Conservation (phyloP, 2,797 vertebrate species). For the Gobionotothen gibberifrons region DNA sequence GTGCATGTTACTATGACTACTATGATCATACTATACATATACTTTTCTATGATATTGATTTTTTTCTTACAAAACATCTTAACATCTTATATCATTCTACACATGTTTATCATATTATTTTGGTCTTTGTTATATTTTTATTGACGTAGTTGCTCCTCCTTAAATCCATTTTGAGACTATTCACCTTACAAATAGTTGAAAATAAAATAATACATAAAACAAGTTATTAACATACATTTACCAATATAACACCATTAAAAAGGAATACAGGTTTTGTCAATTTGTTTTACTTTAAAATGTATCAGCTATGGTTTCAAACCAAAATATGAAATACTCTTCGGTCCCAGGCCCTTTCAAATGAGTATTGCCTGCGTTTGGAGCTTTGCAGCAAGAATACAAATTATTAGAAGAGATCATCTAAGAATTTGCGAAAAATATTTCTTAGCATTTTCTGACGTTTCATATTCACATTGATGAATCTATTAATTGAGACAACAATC, state of each 20-base stretch:
- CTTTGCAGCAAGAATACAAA: neutral
- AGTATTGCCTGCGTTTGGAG: neutral
- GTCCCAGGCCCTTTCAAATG: neutral
- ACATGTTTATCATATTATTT: neutral
- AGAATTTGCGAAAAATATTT: neutral
- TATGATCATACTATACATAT: neutral
- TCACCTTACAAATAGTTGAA: neutral
- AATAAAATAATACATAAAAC: neutral
- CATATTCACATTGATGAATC: neutral
- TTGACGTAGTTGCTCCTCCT: neutral
- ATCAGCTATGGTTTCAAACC: neutral
- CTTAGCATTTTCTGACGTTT: neutral
- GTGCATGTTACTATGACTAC: slow-evolving; percentile 4
- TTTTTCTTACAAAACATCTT: neutral
- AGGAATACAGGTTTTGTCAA: neutral
- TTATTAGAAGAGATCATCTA: neutral
- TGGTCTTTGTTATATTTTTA: neutral
- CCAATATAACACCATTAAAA: neutral
- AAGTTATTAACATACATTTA: neutral
- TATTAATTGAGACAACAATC: neutral
- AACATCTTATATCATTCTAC: neutral
- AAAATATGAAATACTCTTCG: neutral
- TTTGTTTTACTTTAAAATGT: neutral
- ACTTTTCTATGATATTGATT: no score
- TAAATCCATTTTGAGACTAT: neutral